Percentiles rank a stretch among this genome's conserved stretches.
These are phyloP conservation scores for Drosophila sordidula DNA, from an alignment of 2,888 invertebrate species.

Conservation along the genomic window DNA sequence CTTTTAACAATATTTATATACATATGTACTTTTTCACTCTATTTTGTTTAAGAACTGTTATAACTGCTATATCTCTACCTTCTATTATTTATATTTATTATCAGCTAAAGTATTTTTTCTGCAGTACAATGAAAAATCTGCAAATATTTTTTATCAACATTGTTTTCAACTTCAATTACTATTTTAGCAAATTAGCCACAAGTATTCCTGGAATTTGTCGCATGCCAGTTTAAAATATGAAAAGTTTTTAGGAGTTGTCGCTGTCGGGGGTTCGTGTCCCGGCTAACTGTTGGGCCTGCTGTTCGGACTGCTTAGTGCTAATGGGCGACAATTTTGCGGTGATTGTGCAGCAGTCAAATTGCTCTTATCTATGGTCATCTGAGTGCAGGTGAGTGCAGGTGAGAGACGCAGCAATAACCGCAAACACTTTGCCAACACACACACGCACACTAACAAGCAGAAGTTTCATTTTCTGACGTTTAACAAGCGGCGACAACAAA, in stretches of 20 bases:
- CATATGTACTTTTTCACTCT: no score
- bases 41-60: no score
- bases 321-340: constrained; percentile 45
- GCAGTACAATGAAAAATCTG: no score
- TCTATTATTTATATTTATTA: no score
- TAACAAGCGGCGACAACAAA: constrained; percentile 53
- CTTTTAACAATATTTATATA: no score
- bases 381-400: constrained; percentile 48
- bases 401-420: constrained; percentile 25
- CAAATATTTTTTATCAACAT: background rate
- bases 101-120: no score
- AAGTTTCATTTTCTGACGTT: constrained; percentile 48
- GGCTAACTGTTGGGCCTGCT: constrained; percentile 37
- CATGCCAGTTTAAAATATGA: background rate
- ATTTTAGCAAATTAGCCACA: background rate
- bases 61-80: no score
- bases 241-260: constrained; percentile 17
- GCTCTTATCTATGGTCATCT: constrained; percentile 35
- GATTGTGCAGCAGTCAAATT: constrained; percentile 49
- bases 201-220: background rate
- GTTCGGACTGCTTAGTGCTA: constrained; percentile 40
- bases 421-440: constrained; percentile 43
- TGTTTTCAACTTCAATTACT: no score
- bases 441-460: constrained; percentile 3
- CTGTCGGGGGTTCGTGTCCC: constrained; percentile 47